A percentile compares a stretch with the other conserved stretches of the same genome.
phyloP scores from a whole-genome alignment of 2,113 vertebrate genomes.

The Paedocypris sp. region DNA sequence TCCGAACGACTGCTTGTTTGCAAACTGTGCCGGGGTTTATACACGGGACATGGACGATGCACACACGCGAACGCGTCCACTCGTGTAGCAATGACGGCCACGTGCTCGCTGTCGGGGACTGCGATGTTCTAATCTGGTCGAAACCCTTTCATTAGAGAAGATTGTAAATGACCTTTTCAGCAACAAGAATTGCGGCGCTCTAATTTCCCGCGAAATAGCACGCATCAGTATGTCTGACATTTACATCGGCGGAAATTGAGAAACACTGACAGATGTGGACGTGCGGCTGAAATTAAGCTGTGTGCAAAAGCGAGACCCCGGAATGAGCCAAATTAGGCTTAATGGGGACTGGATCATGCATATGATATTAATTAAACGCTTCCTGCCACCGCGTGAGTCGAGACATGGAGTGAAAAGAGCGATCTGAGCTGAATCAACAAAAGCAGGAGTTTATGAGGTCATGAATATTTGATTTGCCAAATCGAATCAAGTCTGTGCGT shows the following conservation, averaged over 20 bases:
- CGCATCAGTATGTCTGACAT: conserved; percentile 26
- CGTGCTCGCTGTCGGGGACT: not conserved
- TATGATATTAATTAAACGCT: conserved; percentile 22
- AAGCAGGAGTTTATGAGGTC: conserved; percentile 17
- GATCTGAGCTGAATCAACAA: not conserved
- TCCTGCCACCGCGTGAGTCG: not conserved
- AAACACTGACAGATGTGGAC: conserved; percentile 1
- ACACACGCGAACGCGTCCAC: too few species aligned
- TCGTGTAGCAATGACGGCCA: not conserved
- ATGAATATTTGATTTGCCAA: conserved; percentile 19
- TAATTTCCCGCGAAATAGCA: conserved; percentile 29
- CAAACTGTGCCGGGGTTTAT: conserved; percentile 17
- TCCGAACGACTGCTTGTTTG: conserved; percentile 28
- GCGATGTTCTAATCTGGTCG: conserved; percentile 28
- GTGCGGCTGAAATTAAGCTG: conserved; percentile 3
- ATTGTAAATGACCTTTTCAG: conserved; percentile 27
- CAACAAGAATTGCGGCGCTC: conserved; percentile 12
- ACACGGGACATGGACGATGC: not conserved
- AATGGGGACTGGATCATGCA: conserved; percentile 13
- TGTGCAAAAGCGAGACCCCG: not conserved
- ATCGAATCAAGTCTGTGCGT: not conserved
- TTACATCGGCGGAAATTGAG: conserved; percentile 19
- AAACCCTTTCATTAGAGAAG: conserved; percentile 31
- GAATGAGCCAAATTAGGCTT: conserved; percentile 17
- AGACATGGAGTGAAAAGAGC: not conserved